Base-by-base conservation (phyloP, 2,888 invertebrate species). In the Hybos culiciformis region DNA sequence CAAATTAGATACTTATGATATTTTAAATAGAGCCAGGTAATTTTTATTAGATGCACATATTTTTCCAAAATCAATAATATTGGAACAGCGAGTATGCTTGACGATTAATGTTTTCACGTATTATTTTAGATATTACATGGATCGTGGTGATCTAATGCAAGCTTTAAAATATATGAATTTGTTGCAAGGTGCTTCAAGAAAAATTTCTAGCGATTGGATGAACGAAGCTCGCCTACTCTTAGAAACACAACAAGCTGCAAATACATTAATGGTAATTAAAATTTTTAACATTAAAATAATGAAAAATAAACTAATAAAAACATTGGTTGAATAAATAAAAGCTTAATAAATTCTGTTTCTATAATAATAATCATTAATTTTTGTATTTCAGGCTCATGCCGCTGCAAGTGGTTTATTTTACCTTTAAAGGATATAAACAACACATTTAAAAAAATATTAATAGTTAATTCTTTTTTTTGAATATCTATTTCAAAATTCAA, bases 191-290 rank as follows among this genome's bases (percentile, higher is more conserved):
- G 92, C 92, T 26, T 79, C 97, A 0, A 73, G 83, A 4, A 74
- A 76, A 41, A 79, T 93, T 2, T 87, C 94, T 0, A 66, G 70
- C 33, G 82, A 87, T 50, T 97, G 96, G 96, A 76, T 88, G 60
- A 74, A 80, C 43, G 91, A 90, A 55, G 78, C 88, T 0, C 74
- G 80, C 42, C 73, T 84, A 39, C 75, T 86, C 50, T 69, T 96
- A 50, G 94, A 94, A 68, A 85, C 90, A 9, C 77, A 83, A 58
- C 92, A 92, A 64, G 91, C 91, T 11, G 87, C 92, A 9, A 81
- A 87, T 57, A 84, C 87, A 0, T 70, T 97, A 21, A 73, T 93
- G 60, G n/a, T n/a, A n/a, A n/a, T n/a, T n/a, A n/a, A n/a, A n/a
- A n/a, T n/a, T n/a, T n/a, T n/a, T n/a, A n/a, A n/a, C n/a, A n/a